Base-by-base conservation (phyloP, 2,888 invertebrate species). In the Dinocampus coccinellae region DNA sequence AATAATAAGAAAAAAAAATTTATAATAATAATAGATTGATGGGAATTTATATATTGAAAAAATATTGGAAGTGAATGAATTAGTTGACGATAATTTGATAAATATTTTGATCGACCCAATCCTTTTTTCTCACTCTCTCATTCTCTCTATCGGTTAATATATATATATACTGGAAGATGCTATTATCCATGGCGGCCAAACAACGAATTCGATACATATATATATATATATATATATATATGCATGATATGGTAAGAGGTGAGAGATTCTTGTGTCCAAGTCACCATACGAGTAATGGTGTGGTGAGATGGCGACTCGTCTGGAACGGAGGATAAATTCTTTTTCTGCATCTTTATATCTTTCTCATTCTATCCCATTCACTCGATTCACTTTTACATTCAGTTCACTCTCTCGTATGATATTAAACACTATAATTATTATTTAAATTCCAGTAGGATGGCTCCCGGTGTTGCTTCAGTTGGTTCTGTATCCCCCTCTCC, bases 401-500 rank as follows among this genome's bases (percentile, higher is more conserved):
- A 7, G 47, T 47, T 47, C 47, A 47, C 47, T 47, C 47, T 47
- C 76, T 77, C 82, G 82, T 83, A 85, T 85, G 84, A 85, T 85
- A 85, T 85, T 86, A 86, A 85, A 85, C 83, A 85, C 84, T 84
- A 85, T 86, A 85, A 87, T 85, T 84, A 85, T 86, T 85, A 87
- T 87, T 87, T 85, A 87, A 86, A 87, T 86, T 87, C 85, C 84
- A 84, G 85, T 84, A 83, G 83, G 85, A 85, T 84, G 84, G 86
- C 87, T 86, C 84, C 86, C 83, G 85, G 86, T 86, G 82, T 86
- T 87, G 85, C 81, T 80, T 52, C 58, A 55, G 42, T 53, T 22
- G 20, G 33, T 64, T 20, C 47, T 29, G 52, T 16, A 4, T 10
- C 36, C 36, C 10, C 36, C 10, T 10, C 4, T 10, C 10, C 36